A percentile compares a stretch with the other conserved stretches of the same genome.
These are phyloP conservation scores for Leucophenga varia DNA, from an alignment of 1,140 invertebrate species.

Conservation along the genomic window DNA sequence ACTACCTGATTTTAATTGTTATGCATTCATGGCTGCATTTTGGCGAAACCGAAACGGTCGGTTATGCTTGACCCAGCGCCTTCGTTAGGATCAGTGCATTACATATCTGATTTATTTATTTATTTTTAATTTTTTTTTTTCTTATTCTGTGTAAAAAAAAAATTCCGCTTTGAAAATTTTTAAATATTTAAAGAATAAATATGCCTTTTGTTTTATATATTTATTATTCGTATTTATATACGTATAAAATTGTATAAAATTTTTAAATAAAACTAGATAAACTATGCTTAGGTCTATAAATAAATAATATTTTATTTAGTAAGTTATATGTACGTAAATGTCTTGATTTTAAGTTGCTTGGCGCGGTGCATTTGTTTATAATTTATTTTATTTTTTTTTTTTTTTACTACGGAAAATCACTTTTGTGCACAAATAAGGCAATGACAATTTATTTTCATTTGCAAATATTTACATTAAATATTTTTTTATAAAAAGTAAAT, in stretches of 20 bases:
- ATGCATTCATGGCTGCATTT: conserved; percentile 52
- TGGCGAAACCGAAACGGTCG: conserved; percentile 55
- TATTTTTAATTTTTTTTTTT: conserved; percentile 38
- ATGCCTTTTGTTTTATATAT: neutral
- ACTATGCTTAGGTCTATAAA: neutral
- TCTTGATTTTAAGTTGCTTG: neutral
- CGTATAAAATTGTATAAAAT: neutral
- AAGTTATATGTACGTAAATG: conserved; percentile 21
- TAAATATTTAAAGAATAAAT: conserved; percentile 24
- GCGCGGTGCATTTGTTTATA: conserved; percentile 24
- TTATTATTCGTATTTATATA: neutral
- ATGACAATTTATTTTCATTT: conserved; percentile 41
- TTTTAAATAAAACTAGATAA: neutral
- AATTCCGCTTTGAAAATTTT: conserved; percentile 32
- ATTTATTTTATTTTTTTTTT: conserved; percentile 13
- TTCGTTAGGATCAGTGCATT: conserved; percentile 13
- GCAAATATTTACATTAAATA: conserved; percentile 12
- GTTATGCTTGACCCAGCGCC: conserved; percentile 45
- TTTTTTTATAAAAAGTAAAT: no score
- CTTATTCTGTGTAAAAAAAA: conserved; percentile 37
- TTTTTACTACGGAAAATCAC: conserved; percentile 35
- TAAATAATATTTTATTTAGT: conserved; percentile 17
- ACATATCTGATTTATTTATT: conserved; percentile 14
- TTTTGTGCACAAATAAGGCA: conserved; percentile 48
- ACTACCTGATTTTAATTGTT: conserved; percentile 45